phyloP scores from a whole-genome alignment of 2,888 invertebrate genomes.

The Tiliacea aurago region DNA sequence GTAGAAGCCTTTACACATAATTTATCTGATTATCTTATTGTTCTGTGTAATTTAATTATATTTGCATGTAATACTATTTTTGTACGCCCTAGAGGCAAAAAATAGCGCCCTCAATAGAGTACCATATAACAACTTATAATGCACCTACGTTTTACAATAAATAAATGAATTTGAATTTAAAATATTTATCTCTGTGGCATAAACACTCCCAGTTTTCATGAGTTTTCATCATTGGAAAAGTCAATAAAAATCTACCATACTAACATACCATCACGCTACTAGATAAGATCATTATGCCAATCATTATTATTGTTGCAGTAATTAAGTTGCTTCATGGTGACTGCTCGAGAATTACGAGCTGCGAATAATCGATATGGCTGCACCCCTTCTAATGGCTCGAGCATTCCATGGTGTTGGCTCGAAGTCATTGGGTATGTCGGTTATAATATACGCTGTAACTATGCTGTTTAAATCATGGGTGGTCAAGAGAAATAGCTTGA shows the following conservation, averaged over 20 bases:
- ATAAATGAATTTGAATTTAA: too few species aligned
- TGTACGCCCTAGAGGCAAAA: too few species aligned
- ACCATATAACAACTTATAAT: too few species aligned
- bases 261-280: slow-evolving; percentile 8
- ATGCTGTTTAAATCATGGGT: background rate
- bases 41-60: too few species aligned
- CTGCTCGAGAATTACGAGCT: slow-evolving; percentile 35
- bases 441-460: slow-evolving; percentile 12
- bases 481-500: background rate
- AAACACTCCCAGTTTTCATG: too few species aligned
- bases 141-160: too few species aligned
- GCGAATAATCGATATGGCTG: slow-evolving; percentile 34
- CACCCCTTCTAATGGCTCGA: slow-evolving; percentile 16
- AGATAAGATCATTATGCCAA: slow-evolving; percentile 27
- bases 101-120: too few species aligned
- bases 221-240: too few species aligned
- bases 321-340: slow-evolving; percentile 41
- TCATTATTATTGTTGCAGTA: slow-evolving; percentile 21
- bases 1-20: too few species aligned
- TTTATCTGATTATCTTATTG: too few species aligned
- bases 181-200: too few species aligned
- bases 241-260: slow-evolving; percentile 3
- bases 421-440: slow-evolving; percentile 22
- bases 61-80: too few species aligned
- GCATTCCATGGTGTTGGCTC: slow-evolving; percentile 17